phyloP scores from a whole-genome alignment of 2,888 invertebrate species.

The Adela reaumurella region DNA sequence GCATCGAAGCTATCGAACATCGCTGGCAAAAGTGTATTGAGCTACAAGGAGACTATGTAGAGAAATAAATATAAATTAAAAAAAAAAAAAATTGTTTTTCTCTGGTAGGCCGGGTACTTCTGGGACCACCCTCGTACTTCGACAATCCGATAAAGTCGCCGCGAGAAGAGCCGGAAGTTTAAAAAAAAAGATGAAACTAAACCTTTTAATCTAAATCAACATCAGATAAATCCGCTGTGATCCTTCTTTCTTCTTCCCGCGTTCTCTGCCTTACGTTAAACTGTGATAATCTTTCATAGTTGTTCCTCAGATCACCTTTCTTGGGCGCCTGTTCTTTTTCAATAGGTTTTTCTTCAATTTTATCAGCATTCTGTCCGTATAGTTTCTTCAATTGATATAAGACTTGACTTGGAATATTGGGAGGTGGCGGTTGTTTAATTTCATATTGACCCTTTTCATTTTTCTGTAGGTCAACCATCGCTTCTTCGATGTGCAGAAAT shows the following conservation, averaged over 20 bases:
- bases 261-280: conserved; percentile 19
- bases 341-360: not conserved
- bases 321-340: conserved; percentile 4
- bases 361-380: conserved; percentile 22
- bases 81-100: too few species aligned
- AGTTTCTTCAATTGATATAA: conserved; percentile 25
- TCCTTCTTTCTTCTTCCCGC: conserved; percentile 38
- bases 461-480: conserved; percentile 29
- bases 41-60: too few species aligned
- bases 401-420: conserved; percentile 29
- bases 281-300: conserved; percentile 21
- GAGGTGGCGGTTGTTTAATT: conserved; percentile 39
- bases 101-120: too few species aligned
- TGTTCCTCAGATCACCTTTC: conserved; percentile 18
- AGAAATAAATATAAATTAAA: too few species aligned
- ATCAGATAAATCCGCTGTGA: conserved; percentile 57
- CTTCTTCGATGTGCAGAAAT: conserved; percentile 37
- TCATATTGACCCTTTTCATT: conserved; percentile 39
- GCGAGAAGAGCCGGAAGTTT: too few species aligned
- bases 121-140: too few species aligned
- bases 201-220: conserved; percentile 51
- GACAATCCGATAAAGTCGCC: too few species aligned
- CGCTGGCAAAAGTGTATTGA: too few species aligned
- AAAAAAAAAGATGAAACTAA: too few species aligned
- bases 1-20: too few species aligned